A percentile compares a stretch with the other conserved stretches of the same genome.
phyloP scores from a whole-genome alignment of 2,113 vertebrate genomes.

The Micronisus gabar region DNA sequence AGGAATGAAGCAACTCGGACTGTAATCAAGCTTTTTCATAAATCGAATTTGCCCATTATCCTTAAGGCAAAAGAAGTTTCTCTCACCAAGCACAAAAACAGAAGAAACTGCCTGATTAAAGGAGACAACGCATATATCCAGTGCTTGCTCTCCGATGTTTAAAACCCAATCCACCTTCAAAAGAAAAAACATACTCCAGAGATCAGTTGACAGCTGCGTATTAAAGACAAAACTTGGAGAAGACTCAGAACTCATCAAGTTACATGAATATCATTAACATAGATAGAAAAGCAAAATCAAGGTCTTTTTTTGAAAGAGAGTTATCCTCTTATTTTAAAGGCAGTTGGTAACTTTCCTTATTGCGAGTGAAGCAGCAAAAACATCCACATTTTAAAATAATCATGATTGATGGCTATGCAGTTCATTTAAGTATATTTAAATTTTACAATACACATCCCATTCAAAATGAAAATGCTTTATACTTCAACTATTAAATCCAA shows the following conservation, averaged over 20 bases:
- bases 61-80: slow-evolving; percentile 92
- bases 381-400: background rate
- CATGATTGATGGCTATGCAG: background rate
- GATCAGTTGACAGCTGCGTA: background rate
- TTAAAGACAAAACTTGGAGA: background rate
- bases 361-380: background rate
- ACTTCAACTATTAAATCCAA: background rate
- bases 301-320: background rate
- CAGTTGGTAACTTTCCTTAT: background rate
- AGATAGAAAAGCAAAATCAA: background rate
- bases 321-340: background rate
- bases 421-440: background rate
- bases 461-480: background rate
- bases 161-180: slow-evolving; percentile 92
- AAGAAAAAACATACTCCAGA: slow-evolving; percentile 1
- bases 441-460: background rate
- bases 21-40: slow-evolving; percentile 98
- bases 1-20: slow-evolving; percentile 93
- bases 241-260: background rate
- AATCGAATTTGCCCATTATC: slow-evolving; percentile 95
- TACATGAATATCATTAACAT: background rate
- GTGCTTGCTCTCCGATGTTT: slow-evolving; percentile 90
- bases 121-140: slow-evolving; percentile 84
- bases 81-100: slow-evolving; percentile 91
- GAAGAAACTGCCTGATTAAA: slow-evolving; percentile 81